Percentiles rank a stretch among this genome's conserved stretches.
These are phyloP conservation scores for Parnassius glacialis DNA, from an alignment of 2,888 invertebrate species.

Conservation along the genomic window DNA sequence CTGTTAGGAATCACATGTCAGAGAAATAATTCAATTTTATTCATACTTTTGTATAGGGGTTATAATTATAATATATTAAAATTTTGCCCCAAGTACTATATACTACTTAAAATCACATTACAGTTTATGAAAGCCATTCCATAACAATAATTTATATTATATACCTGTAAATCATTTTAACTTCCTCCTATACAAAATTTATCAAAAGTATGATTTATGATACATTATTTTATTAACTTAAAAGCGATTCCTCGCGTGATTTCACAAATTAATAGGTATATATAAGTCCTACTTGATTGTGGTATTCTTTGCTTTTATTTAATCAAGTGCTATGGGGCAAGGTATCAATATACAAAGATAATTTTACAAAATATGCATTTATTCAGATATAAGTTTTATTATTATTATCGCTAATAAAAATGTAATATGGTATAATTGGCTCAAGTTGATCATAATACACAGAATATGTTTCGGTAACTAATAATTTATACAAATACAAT, in stretches of 20 bases:
- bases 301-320: conserved; percentile 34
- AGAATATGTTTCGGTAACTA: conserved; percentile 50
- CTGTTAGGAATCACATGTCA: background rate
- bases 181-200: conserved; percentile 5
- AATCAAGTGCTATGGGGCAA: conserved; percentile 39
- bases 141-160: conserved; percentile 21
- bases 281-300: conserved; percentile 16
- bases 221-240: conserved; percentile 11
- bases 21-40: background rate
- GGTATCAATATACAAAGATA: conserved; percentile 59
- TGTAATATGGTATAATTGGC: conserved; percentile 44
- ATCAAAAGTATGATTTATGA: conserved; percentile 4
- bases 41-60: conserved; percentile 4
- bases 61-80: no score
- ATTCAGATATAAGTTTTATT: conserved; percentile 59
- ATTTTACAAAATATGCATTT: conserved; percentile 61
- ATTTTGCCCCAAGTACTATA: no score
- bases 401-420: conserved; percentile 60
- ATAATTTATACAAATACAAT: conserved; percentile 44
- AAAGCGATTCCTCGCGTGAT: conserved; percentile 17
- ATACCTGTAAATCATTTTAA: conserved; percentile 4
- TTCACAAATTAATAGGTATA: conserved; percentile 16
- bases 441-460: conserved; percentile 35
- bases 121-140: conserved; percentile 16
- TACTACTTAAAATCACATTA: conserved; percentile 4